phyloP scores from a whole-genome alignment of 1,140 invertebrate species.

The Drosophila nannoptera region DNA sequence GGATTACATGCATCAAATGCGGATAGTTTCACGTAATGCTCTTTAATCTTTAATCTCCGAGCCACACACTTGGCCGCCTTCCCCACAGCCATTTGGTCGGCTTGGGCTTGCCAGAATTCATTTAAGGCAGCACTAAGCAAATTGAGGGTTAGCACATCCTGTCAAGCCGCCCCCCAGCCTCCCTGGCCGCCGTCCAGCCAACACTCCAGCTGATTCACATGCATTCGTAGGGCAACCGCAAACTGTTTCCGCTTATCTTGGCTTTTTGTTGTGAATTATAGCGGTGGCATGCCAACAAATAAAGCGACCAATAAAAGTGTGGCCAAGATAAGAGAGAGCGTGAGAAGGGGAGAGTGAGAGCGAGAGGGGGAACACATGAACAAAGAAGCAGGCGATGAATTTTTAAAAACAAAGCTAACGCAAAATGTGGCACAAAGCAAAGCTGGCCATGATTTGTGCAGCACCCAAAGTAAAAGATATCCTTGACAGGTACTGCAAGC shows the following conservation, averaged over 20 bases:
- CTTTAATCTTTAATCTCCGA: not conserved
- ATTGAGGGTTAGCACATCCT: slow-evolving; percentile 16
- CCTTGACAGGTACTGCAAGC: slow-evolving; percentile 18
- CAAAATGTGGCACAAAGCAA: slow-evolving; percentile 5
- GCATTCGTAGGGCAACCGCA: slow-evolving; percentile 47
- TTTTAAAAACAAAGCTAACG: slow-evolving; percentile 26
- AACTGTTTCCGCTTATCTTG: slow-evolving; percentile 60
- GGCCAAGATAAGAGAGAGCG: slow-evolving; percentile 58
- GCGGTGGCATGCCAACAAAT: slow-evolving; percentile 58
- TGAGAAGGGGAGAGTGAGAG: too few relatives aligned
- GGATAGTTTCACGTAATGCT: not conserved
- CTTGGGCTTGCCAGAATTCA: slow-evolving; percentile 9
- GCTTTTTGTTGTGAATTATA: slow-evolving; percentile 58
- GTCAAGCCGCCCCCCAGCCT: not conserved
- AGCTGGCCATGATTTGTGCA: slow-evolving; percentile 40
- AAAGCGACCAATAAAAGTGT: slow-evolving; percentile 70
- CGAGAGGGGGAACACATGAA: slow-evolving; percentile 30
- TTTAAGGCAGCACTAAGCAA: slow-evolving; percentile 17
- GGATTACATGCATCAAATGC: too few relatives aligned
- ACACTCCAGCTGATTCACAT: slow-evolving; percentile 64
- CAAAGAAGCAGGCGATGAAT: slow-evolving; percentile 19
- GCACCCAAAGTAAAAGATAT: slow-evolving; percentile 28
- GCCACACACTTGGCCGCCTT: not conserved
- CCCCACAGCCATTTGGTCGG: not conserved
- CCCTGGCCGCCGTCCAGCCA: not conserved